These are phyloP conservation scores for Phenganax stokvisi DNA, from an alignment of 92 coral and sea anemone genomes.

Conservation along the genomic window DNA sequence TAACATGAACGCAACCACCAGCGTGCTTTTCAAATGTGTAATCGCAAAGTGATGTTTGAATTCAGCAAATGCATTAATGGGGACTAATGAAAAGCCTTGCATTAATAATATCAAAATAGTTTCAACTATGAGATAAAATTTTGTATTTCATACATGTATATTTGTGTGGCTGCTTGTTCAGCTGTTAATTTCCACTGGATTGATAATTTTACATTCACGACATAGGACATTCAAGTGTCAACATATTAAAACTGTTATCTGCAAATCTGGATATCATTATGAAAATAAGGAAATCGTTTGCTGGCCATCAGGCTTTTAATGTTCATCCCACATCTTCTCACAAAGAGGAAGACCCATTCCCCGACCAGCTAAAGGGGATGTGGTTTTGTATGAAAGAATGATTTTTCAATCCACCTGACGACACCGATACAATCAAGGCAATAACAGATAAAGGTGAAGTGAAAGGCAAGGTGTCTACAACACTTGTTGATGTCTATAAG, in stretches of 20 bases:
- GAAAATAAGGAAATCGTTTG: constrained; percentile 11
- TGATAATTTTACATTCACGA: neutral
- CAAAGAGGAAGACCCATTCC: constrained; percentile 49
- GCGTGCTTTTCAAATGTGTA: no score
- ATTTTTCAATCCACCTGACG: constrained; percentile 34
- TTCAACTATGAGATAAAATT: no score
- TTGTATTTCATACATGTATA: neutral
- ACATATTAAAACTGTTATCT: constrained; percentile 16
- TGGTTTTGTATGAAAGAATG: constrained; percentile 34
- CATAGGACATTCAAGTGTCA: constrained; percentile 42
- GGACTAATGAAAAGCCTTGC: no score
- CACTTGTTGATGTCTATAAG: constrained; percentile 34
- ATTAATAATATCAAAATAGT: no score
- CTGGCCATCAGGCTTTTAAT: constrained; percentile 38
- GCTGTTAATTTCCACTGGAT: neutral
- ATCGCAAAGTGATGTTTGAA: neutral
- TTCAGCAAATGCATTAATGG: no score
- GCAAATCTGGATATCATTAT: constrained; percentile 31
- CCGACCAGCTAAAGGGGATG: constrained; percentile 42
- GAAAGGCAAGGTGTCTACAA: constrained; percentile 35
- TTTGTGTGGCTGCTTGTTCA: neutral
- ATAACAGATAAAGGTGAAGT: neutral
- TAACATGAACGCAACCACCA: no score
- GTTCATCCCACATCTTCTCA: constrained; percentile 38
- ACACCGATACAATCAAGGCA: constrained; percentile 9